Evolutionary conservation across 2,888 invertebrate genomes (phyloP).

Genomic region (Onchidella celtica): DNA sequence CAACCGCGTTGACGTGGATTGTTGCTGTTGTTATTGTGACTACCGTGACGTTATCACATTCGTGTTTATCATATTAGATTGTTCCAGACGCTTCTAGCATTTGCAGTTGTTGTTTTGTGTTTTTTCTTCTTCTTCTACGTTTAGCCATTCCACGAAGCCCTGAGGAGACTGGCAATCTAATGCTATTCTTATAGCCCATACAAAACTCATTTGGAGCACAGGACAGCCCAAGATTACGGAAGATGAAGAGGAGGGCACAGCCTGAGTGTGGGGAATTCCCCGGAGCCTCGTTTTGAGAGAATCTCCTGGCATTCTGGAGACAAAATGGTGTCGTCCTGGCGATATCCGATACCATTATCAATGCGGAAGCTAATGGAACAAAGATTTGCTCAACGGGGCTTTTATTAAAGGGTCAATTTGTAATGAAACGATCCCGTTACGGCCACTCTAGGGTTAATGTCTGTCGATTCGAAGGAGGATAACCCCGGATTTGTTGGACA

Average conservation of each 20-base stretch:
- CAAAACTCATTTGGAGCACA: conserved; percentile 22
- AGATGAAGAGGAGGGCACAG: conserved; percentile 31
- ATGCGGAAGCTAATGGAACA: conserved; percentile 33
- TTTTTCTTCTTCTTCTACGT: too few relatives aligned
- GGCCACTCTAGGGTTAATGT: conserved; percentile 38
- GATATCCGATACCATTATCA: conserved; percentile 37
- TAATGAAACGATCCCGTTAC: conserved; percentile 43
- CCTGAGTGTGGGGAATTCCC: conserved; percentile 19
- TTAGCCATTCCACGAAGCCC: too few relatives aligned
- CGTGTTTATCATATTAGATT: too few relatives aligned
- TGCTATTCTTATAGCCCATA: background rate
- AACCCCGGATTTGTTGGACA: conserved; percentile 39
- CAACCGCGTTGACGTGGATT: too few relatives aligned
- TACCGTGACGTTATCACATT: too few relatives aligned
- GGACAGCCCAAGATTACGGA: conserved; percentile 19
- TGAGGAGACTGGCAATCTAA: background rate
- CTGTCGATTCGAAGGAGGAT: conserved; percentile 40
- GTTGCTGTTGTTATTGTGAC: too few relatives aligned
- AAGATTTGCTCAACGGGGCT: conserved; percentile 40
- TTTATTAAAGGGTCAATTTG: conserved; percentile 49
- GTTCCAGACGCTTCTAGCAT: too few relatives aligned
- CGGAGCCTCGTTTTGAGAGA: conserved; percentile 3
- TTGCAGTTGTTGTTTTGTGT: too few relatives aligned
- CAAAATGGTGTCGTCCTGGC: conserved; percentile 20
- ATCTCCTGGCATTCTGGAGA: background rate